Evolutionary conservation across 2,888 invertebrate species (phyloP), one percentile per base, ranked within the genome.

Genomic region (Macrosiphum euphorbiae): DNA sequence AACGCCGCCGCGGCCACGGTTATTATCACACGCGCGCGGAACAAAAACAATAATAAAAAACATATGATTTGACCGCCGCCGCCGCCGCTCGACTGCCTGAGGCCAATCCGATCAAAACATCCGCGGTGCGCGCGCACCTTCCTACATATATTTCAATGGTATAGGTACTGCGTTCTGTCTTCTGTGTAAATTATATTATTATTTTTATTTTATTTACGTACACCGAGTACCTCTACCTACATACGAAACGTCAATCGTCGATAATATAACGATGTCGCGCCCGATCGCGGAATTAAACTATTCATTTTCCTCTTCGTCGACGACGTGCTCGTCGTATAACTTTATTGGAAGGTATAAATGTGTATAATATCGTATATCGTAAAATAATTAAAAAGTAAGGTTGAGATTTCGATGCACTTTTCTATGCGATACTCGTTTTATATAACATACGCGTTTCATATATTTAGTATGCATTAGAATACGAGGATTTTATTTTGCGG

Each of bases 41-140:
- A 94, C 93, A 90, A 94, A 93, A 94, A 94, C 93, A 94, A 94
- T 94, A 94, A 94, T 94, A 94, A 90, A 94, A 94, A 94, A 90
- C 93, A 94, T 94, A 94, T 94, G 93, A 90, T 93, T 78, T 50
- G 85, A 89, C 92, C 92, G 78, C 88, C 28, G 88, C 78, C n/a
- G n/a, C 47, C 85, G 67, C 26, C 61, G 89, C 10, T 16, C 28
- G 13, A 67, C 67, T 13, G 47, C 58, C 58, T 4, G 67, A 3
- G 41, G 87, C 50, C 92, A 41, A 41, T 67, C 11, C 87, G 87
- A 52, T 88, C 87, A 90, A 86, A 94, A 94, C 90, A 94, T 94
- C 90, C 90, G 93, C 61, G 26, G 20, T 94, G 90, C 93, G 93
- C 90, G 93, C 93, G 93, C 88, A 88, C 50, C 52, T 16, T 86